Evolutionary conservation across 2,113 vertebrate species (phyloP).

Genomic region (Brienomyrus longianalis): DNA sequence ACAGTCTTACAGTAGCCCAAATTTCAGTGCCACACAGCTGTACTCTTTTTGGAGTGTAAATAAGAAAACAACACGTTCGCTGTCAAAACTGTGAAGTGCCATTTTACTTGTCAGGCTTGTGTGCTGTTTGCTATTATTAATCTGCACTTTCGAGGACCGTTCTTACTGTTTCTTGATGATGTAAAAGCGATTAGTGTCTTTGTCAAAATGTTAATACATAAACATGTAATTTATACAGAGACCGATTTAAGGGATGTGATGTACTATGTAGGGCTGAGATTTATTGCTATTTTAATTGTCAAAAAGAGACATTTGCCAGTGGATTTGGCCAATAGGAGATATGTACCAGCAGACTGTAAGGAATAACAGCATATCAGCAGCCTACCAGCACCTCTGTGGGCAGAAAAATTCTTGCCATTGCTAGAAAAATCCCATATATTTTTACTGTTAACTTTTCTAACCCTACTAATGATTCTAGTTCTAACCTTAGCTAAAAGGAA

Average conservation of each 20-base stretch:
- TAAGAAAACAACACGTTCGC: neutral
- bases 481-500: neutral
- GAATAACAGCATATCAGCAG: neutral
- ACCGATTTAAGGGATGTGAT: neutral
- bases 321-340: neutral
- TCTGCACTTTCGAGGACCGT: neutral
- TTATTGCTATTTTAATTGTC: neutral
- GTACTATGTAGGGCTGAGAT: neutral
- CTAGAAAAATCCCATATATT: neutral
- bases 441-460: neutral
- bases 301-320: neutral
- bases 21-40: neutral
- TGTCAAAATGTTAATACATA: neutral
- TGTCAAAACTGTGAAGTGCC: neutral
- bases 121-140: neutral
- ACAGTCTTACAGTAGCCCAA: neutral
- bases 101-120: neutral
- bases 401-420: neutral
- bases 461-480: neutral
- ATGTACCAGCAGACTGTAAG: neutral
- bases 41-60: neutral
- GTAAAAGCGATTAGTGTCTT: neutral
- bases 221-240: neutral
- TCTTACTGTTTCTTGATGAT: neutral
- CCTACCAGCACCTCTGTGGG: neutral